These are phyloP conservation scores for Scatophagus argus DNA, from an alignment of 2,113 vertebrate genomes.

Conservation along the genomic window DNA sequence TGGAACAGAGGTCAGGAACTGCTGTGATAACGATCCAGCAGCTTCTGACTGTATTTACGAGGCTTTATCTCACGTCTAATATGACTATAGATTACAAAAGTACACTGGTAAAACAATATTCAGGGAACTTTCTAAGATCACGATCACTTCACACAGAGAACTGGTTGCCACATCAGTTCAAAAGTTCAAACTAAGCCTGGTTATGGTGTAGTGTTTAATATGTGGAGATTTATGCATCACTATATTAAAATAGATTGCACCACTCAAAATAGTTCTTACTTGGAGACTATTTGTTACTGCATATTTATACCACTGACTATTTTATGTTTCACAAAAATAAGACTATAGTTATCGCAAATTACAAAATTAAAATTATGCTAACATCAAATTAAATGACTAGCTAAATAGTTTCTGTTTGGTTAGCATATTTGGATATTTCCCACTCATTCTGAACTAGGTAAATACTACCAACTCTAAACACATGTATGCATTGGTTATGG, in stretches of 20 bases:
- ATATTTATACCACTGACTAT: too few species aligned
- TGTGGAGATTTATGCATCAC: background rate
- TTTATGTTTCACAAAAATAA: background rate
- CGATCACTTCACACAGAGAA: background rate
- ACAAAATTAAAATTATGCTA: background rate
- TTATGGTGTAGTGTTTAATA: background rate
- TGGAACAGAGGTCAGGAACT: slow-evolving; percentile 3
- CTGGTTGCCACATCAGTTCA: background rate
- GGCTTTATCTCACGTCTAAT: slow-evolving; percentile 1
- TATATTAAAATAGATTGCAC: background rate
- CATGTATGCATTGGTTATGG: background rate
- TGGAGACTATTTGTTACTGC: background rate
- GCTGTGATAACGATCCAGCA: background rate
- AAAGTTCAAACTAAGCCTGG: background rate
- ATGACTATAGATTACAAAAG: background rate
- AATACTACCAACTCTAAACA: background rate
- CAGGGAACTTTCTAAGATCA: background rate
- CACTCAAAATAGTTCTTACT: too few species aligned
- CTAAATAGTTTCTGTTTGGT: background rate
- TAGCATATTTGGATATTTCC: too few species aligned
- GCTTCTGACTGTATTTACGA: background rate
- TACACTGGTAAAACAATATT: background rate
- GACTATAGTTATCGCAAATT: background rate
- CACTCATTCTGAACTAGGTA: background rate
- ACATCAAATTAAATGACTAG: background rate